Evolutionary conservation across 2,797 vertebrate species (phyloP), one percentile per base, ranked within the genome.

Genomic region (Phaenicophaeus curvirostris): DNA sequence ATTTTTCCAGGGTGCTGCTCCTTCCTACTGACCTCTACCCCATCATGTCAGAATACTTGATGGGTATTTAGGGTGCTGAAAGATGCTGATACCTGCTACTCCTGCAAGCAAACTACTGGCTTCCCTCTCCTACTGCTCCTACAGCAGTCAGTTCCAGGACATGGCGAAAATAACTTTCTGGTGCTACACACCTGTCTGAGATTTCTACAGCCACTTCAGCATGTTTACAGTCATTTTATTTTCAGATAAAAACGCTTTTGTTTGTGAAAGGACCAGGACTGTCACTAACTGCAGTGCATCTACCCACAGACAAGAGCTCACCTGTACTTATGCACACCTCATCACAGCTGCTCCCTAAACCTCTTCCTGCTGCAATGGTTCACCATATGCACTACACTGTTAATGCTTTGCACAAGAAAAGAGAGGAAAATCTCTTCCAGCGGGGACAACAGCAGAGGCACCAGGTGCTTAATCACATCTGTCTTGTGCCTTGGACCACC

Each of bases 181-280:
- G 33, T 0, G 1, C 31, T 48, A 44, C 31, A 46, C n/a, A 81
- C 5, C 30, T 39, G 35, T 1, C 1, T 1, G 21, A 69, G n/a
- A 46, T 50, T 71, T 76, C 59, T 54, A 27, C 21, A 62, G 20
- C 12, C 16, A 39, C 20, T 75, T 85, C 2, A 39, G 8, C 23
- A 51, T 0, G 6, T 1, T 46, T 87, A 72, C 30, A 24, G 3
- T 5, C 1, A 41, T 62, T 88, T 83, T 1, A 14, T 75, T 88
- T 88, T 61, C 46, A 58, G 44, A 61, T 28, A 42, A 3, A 79
- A 76, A 71, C 33, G 37, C 4, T 57, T 91, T 61, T 65, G 24
- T 61, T 71, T 53, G 53, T 21, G 44, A 31, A 79, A 87, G 33
- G 28, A 83, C 21, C 5, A 3, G 1, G n/a, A 57, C 30, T 42